Base-by-base conservation (phyloP, 1,140 invertebrate species). In the Bombus cullumanus region DNA sequence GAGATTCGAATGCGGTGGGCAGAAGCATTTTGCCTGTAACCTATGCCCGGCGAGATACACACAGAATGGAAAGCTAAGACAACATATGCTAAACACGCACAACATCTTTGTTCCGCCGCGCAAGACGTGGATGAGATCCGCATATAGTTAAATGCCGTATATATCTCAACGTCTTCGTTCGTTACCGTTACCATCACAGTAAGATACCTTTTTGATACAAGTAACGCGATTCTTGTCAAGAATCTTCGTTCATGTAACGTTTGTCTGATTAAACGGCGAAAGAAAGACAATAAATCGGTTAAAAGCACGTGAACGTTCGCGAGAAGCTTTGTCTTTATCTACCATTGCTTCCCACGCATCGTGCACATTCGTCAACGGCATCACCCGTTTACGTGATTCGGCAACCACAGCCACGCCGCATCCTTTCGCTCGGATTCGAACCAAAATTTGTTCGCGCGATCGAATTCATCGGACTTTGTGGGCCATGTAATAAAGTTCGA, bases 1-100 rank as follows among this genome's bases (percentile, higher is more conserved):
- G 88, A 92, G 94, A 53, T 95, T 92, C 78, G 95, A 96, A 81
- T 96, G 95, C 83, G 95, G 95, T 28, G 93, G 93, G 10, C 92
- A 93, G 69, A 95, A 91, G 39, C 92, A 92, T 72, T 94, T 94
- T 53, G 90, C 86, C 1, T 95, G 94, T 64, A 66, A 31, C 9
- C 10, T 91, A 12, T 92, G 91, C 15, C 76, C 88, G 1, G 76
- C 86, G 15, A 90, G 90, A 73, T 91, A 90, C 68, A 87, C 90
- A 25, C 90, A 92, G 64, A 92, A 92, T 15, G 90, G 88, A 0
- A 91, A 92, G 39, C 75, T 92, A 13, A 86, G 88, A 28, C 86
- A 89, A 39, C 90, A 92, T 68, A 91, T 91, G 90, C n/a, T 90
- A 34, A 90, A 85, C 47, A 13, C 69, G 3, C 90, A 91, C 64